A percentile compares a stretch with the other conserved stretches of the same genome.
These are phyloP conservation scores for Leptonema lineaticorne DNA, from an alignment of 1,140 invertebrate genomes.

Conservation along the genomic window DNA sequence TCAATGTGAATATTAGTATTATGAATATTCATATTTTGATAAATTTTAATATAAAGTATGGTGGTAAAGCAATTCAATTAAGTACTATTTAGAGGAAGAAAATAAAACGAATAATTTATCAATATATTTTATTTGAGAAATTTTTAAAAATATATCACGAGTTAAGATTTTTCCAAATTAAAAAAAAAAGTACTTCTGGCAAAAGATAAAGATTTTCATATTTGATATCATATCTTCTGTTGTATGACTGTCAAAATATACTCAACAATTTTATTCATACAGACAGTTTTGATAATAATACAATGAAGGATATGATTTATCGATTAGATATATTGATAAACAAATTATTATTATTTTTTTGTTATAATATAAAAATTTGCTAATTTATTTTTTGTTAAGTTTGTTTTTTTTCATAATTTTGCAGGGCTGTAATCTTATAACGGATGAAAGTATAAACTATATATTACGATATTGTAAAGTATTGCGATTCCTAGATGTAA, in stretches of 20 bases:
- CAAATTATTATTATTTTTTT: conserved; percentile 18
- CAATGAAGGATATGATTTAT: conserved; percentile 6
- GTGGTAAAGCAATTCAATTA: too few relatives aligned
- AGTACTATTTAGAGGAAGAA: too few relatives aligned
- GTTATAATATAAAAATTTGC: conserved; percentile 11
- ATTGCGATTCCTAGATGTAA: conserved; percentile 61
- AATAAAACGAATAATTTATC: too few relatives aligned
- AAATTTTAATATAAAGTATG: too few relatives aligned
- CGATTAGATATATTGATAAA: neutral
- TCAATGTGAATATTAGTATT: too few relatives aligned
- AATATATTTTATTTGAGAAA: too few relatives aligned
- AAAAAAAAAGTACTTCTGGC: too few relatives aligned
- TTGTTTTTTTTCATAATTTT: conserved; percentile 41
- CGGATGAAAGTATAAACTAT: conserved; percentile 61
- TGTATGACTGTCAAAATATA: neutral
- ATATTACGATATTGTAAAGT: conserved; percentile 60
- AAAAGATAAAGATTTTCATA: too few relatives aligned
- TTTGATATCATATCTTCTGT: too few relatives aligned
- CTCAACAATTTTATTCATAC: neutral
- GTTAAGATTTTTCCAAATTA: too few relatives aligned
- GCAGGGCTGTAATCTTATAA: conserved; percentile 67
- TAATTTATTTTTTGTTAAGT: conserved; percentile 3
- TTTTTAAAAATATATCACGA: too few relatives aligned
- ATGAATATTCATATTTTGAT: too few relatives aligned
- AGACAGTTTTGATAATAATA: neutral